Percentiles rank a stretch among this genome's conserved stretches.
Evolutionary conservation across 2,888 invertebrate genomes (phyloP).

Genomic region (Scaptomyza tumidula): DNA sequence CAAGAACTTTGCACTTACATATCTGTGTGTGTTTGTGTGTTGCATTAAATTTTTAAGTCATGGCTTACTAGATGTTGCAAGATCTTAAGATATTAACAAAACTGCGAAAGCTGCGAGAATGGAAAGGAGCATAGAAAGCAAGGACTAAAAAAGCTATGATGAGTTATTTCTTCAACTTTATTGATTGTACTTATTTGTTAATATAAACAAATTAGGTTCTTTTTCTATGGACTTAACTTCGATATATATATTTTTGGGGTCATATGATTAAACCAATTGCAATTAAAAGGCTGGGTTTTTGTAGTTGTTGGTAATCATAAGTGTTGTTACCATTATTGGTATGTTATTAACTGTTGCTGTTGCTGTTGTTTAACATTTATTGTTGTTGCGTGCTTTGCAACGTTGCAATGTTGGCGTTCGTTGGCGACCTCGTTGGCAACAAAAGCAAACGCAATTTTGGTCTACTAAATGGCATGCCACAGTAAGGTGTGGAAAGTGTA

Average conservation of each 20-base stretch:
- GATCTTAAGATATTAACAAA: too few species aligned
- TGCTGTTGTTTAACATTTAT: not conserved
- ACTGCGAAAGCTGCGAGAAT: too few species aligned
- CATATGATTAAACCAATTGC: slow-evolving; percentile 19
- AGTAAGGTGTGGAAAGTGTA: too few species aligned
- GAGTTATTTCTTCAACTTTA: too few species aligned
- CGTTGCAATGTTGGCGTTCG: slow-evolving; percentile 20
- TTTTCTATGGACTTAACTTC: not conserved
- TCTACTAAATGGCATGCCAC: slow-evolving; percentile 66
- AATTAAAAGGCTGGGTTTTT: slow-evolving; percentile 29
- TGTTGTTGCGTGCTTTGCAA: slow-evolving; percentile 36
- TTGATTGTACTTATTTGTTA: too few species aligned
- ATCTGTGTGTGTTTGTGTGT: not conserved
- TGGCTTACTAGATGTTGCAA: not conserved
- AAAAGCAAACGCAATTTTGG: slow-evolving; percentile 62
- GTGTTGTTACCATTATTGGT: slow-evolving; percentile 19
- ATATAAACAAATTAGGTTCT: too few species aligned
- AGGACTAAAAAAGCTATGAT: too few species aligned
- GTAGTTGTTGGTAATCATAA: slow-evolving; percentile 27
- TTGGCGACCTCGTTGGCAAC: slow-evolving; percentile 26
- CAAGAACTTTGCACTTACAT: not conserved
- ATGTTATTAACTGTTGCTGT: slow-evolving; percentile 7
- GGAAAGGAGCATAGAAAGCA: too few species aligned
- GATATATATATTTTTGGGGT: not conserved
- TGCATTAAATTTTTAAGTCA: slow-evolving; percentile 1